Base-by-base conservation (phyloP, 1,140 invertebrate species). In the Ectropis grisescens region DNA sequence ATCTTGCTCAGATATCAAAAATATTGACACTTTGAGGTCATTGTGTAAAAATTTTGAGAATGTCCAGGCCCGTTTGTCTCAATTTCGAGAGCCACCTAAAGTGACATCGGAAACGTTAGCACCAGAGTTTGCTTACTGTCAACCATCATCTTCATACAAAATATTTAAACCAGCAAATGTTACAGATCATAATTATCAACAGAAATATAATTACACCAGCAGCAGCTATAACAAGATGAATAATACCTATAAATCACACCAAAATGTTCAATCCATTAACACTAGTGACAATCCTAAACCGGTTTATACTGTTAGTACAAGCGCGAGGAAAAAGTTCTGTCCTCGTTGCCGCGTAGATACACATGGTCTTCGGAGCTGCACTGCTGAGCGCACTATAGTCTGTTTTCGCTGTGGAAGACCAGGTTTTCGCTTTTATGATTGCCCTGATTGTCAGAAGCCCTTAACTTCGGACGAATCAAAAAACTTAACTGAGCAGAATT, bases 101-200 rank as follows among this genome's bases (percentile, higher is more conserved):
- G 2, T 12, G 0, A 47, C 38, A 12, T 6, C 27, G 11, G 31
- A 50, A 6, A 58, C 43, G 1, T 12, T 53, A 9, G 48, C 49
- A 13, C 54, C 54, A 9, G 49, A 58, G 25, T 53, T 53, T 42
- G 43, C 46, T 2, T 57, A 56, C 32, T 11, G n/a, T 6, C 25
- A 29, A 26, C 6, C 24, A 31, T 2, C 24, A 26, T 6, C n/a
- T 7, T 26, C 2, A n/a, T 26, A 26, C 4, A 26, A 4, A 26
- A 26, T 6, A 39, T 29, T 12, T 9, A 35, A 24, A 11, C 29
- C 27, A 33, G 30, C 9, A 33, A 12, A 4, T 25, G 25, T 25
- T 25, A 23, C 15, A 34, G 26, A 28, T 8, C 26, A 25, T 25
- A 13, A 13, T 44, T 16, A 38, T 34, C 16, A 9, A 26, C 33